These are phyloP conservation scores for Cephus pulcher DNA, from an alignment of 2,888 invertebrate species.

Conservation along the genomic window DNA sequence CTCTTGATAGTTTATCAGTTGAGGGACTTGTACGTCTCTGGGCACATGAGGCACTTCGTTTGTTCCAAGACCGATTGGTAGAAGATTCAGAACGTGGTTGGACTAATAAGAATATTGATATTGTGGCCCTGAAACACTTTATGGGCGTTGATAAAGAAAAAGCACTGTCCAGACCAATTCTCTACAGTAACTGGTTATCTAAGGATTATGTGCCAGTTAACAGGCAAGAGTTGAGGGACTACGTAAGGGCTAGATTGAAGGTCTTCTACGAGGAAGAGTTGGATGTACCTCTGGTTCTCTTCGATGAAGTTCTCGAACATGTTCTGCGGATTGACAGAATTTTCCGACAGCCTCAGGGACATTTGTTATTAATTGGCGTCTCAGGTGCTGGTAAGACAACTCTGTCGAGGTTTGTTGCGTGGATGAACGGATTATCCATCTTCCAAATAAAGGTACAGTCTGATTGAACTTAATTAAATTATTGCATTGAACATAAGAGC, in stretches of 20 bases:
- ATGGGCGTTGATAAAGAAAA: constrained; percentile 86
- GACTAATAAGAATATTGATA: constrained; percentile 98
- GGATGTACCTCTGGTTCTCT: constrained; percentile 97
- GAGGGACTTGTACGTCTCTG: constrained; percentile 98
- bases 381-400: constrained; percentile 99
- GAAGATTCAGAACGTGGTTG: constrained; percentile 94
- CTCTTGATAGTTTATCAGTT: constrained; percentile 89
- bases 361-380: constrained; percentile 96
- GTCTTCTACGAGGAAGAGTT: constrained; percentile 99
- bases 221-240: constrained; percentile 93
- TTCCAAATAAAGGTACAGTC: constrained; percentile 93
- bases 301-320: constrained; percentile 99
- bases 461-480: not conserved
- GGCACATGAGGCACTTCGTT: constrained; percentile 98
- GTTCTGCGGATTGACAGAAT: constrained; percentile 98
- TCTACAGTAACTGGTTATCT: constrained; percentile 99
- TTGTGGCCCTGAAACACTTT: constrained; percentile 94
- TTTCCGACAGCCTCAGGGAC: constrained; percentile 99
- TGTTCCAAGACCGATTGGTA: constrained; percentile 97
- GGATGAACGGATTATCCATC: constrained; percentile 99
- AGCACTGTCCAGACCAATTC: constrained; percentile 91
- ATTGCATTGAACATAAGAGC: constrained; percentile 7
- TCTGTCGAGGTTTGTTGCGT: constrained; percentile 97
- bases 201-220: constrained; percentile 98
- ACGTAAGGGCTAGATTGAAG: constrained; percentile 96